Evolutionary conservation across 1,140 invertebrate genomes (phyloP).

Genomic region (Liolophura sinensis): DNA sequence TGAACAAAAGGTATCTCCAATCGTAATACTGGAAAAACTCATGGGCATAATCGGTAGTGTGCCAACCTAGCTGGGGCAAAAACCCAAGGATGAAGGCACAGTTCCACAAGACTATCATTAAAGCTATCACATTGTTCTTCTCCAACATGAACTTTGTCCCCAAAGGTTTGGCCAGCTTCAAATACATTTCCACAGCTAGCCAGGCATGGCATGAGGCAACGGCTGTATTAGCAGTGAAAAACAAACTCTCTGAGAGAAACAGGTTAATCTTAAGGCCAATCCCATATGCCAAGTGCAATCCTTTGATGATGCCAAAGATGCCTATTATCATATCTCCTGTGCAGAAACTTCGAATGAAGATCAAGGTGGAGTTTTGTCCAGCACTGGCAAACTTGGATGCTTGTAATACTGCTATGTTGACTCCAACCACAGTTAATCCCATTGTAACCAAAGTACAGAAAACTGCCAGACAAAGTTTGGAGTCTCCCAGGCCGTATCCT

Average conservation of each 20-base stretch:
- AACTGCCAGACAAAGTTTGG: no score
- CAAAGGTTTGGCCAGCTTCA: slow-evolving; percentile 32
- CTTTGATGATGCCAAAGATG: slow-evolving; percentile 42
- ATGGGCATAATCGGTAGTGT: slow-evolving; percentile 15
- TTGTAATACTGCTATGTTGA: slow-evolving; percentile 24
- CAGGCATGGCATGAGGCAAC: slow-evolving; percentile 29
- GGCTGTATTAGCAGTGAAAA: slow-evolving; percentile 37
- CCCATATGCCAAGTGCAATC: slow-evolving; percentile 24
- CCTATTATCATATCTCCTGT: slow-evolving; percentile 37
- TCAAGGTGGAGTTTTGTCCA: slow-evolving; percentile 35
- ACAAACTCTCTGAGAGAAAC: slow-evolving; percentile 49
- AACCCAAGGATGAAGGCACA: slow-evolving; percentile 45
- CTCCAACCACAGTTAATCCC: no score
- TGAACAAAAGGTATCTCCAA: slow-evolving; percentile 27
- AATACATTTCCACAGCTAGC: slow-evolving; percentile 39
- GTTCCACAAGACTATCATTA: slow-evolving; percentile 45
- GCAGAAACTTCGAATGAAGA: slow-evolving; percentile 43
- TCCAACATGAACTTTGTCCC: slow-evolving; percentile 27
- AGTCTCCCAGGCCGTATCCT: no score
- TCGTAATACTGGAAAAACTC: slow-evolving; percentile 33
- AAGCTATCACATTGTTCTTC: slow-evolving; percentile 38
- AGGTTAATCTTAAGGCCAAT: slow-evolving; percentile 32
- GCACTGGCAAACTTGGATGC: slow-evolving; percentile 36
- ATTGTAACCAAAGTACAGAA: no score
- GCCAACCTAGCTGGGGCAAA: slow-evolving; percentile 43